Base-by-base conservation (phyloP, 2,888 invertebrate genomes). In the Tridacna crocea region DNA sequence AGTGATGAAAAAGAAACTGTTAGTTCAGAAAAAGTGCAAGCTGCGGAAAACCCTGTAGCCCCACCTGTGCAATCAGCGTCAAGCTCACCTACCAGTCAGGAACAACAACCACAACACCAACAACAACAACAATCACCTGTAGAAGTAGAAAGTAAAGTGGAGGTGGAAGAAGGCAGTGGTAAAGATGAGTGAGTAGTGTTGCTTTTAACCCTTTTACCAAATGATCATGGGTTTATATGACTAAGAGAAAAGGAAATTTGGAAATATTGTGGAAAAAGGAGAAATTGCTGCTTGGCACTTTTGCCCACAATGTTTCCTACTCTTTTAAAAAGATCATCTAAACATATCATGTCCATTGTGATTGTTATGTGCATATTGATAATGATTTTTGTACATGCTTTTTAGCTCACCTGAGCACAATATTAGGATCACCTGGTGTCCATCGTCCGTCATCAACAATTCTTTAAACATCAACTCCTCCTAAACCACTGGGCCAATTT, bases 31-130 rank as follows among this genome's bases (percentile, higher is more conserved):
- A 63, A 70, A 26, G 77, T 76, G 65, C 75, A 82, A 66, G 79
- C 77, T 74, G 78, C 74, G 22, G 82, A 82, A 22, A 82, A 65
- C 47, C 80, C 80, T 58, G 75, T 72, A 61, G 77, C n/a, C 70
- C 74, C 66, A 26, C 22, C 60, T 6, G 75, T 75, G 70, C 73
- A 79, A 61, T 79, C 73, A 22, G 60, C 36, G 26, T 66, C 75
- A 12, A 74, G 24, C 55, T 66, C 46, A 51, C 26, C 51, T 12
- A 47, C 61, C 27, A 68, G 75, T 22, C 79, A 79, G 22, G 75
- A 61, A 19, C 68, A 68, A 47, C 47, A 46, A 68, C 68, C 46
- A 46, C 68, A 26, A 36, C 36, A 2, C 2, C 68, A 68, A 47
- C 47, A 46, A 68, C 68, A 68, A 46, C 68, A 68, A 46, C 46